Evolutionary conservation across 37 sponge, comb jelly and placozoan species (phyloP).

Genomic region (Theonella swinhoei): DNA sequence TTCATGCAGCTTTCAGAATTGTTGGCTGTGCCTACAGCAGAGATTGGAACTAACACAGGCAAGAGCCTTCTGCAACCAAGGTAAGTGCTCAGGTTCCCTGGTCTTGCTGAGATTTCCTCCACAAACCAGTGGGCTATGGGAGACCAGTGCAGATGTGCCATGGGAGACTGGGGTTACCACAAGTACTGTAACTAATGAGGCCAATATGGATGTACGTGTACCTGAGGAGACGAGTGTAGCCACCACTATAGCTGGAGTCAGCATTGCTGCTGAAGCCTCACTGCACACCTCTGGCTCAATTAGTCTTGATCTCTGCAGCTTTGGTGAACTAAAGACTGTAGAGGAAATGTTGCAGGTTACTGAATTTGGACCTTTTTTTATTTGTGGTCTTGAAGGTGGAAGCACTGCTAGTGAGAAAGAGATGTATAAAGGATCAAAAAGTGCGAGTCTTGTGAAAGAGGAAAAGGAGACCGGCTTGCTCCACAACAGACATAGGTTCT

Average conservation of each 20-base stretch:
- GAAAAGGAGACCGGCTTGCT: background rate
- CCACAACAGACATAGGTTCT: background rate
- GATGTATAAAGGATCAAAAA: background rate
- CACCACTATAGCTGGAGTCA: background rate
- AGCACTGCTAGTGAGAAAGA: background rate
- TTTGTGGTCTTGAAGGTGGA: background rate
- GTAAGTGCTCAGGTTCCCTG: too few species aligned
- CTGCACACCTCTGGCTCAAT: background rate
- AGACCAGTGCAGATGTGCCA: background rate
- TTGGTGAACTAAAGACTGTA: background rate
- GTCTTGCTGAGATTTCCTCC: background rate
- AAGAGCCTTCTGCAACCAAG: background rate
- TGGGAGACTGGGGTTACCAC: too few species aligned
- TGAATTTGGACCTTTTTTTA: background rate
- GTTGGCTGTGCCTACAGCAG: background rate
- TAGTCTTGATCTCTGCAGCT: background rate
- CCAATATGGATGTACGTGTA: too few species aligned
- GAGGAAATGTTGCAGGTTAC: too few species aligned
- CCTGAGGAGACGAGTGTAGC: background rate
- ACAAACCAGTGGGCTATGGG: background rate
- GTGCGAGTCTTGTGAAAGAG: too few species aligned
- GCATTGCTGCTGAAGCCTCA: background rate
- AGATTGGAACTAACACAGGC: background rate
- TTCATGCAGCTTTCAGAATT: background rate
- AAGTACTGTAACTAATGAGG: background rate